These are phyloP conservation scores for Spicauda simplicius DNA, from an alignment of 2,888 invertebrate species.

Conservation along the genomic window DNA sequence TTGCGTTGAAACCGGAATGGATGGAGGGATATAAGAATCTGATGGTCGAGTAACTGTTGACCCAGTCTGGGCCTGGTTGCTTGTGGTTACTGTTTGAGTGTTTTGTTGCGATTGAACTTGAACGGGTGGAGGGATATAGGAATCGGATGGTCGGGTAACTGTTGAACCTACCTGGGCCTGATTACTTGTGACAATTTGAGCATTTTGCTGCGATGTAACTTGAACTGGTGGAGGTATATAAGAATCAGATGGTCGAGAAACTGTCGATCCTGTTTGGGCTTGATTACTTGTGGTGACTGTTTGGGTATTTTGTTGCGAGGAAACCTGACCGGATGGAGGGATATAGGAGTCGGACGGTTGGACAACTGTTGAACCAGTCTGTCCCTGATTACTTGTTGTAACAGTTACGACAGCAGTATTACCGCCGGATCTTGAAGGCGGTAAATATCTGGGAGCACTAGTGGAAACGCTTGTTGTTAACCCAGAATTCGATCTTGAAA, in stretches of 20 bases:
- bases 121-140: conserved; percentile 52
- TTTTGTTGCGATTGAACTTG: neutral
- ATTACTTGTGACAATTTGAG: no score
- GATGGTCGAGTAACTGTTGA: conserved; percentile 42
- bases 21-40: conserved; percentile 53
- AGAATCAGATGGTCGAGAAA: neutral
- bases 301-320: conserved; percentile 15
- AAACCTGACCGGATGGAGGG: conserved; percentile 47
- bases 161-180: conserved; percentile 38
- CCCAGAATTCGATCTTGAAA: neutral
- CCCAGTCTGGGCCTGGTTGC: conserved; percentile 32
- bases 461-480: conserved; percentile 54
- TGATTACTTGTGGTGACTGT: conserved; percentile 25
- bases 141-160: conserved; percentile 44
- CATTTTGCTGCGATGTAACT: neutral
- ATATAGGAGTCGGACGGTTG: conserved; percentile 52
- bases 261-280: conserved; percentile 36
- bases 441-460: conserved; percentile 70
- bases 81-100: no score
- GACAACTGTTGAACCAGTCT: conserved; percentile 38
- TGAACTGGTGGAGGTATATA: conserved; percentile 24
- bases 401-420: conserved; percentile 44
- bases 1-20: no score
- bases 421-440: conserved; percentile 50
- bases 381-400: conserved; percentile 38